A percentile compares a stretch with the other conserved stretches of the same genome.
These are phyloP conservation scores for Sebastes itinus DNA, from an alignment of 2,797 vertebrate species.

Conservation along the genomic window DNA sequence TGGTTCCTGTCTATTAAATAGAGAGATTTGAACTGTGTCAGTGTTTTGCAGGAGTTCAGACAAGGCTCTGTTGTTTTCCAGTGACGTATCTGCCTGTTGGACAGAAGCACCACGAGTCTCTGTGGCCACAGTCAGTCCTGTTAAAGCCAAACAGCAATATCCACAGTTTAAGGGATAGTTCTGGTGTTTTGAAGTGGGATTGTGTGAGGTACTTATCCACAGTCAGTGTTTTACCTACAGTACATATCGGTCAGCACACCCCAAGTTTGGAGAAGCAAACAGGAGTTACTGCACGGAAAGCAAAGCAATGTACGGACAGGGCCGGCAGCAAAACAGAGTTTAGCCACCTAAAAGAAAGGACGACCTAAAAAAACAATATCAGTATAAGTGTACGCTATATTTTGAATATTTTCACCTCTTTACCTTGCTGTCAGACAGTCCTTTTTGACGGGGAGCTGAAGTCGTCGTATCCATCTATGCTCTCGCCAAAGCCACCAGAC, in stretches of 20 bases:
- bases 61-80: constrained; percentile 55
- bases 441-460: too few relatives aligned
- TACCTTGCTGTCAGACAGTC: too few relatives aligned
- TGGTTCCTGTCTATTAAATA: constrained; percentile 36
- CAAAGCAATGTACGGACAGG: too few relatives aligned
- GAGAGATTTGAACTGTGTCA: constrained; percentile 10
- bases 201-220: background rate
- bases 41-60: constrained; percentile 16
- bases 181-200: background rate
- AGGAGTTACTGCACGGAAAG: rapidly evolving
- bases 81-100: constrained; percentile 39
- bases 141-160: constrained; percentile 10
- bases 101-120: constrained; percentile 16
- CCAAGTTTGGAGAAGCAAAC: too few relatives aligned
- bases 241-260: too few relatives aligned
- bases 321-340: too few relatives aligned
- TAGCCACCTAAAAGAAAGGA: too few relatives aligned
- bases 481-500: too few relatives aligned
- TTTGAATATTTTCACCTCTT: rapidly evolving
- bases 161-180: background rate
- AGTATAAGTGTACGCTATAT: too few relatives aligned
- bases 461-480: too few relatives aligned
- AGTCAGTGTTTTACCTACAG: background rate
- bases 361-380: too few relatives aligned
- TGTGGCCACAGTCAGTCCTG: background rate